Conservation (phyloP, 2,888 invertebrate genomes). For the Acheta domesticus region DNA sequence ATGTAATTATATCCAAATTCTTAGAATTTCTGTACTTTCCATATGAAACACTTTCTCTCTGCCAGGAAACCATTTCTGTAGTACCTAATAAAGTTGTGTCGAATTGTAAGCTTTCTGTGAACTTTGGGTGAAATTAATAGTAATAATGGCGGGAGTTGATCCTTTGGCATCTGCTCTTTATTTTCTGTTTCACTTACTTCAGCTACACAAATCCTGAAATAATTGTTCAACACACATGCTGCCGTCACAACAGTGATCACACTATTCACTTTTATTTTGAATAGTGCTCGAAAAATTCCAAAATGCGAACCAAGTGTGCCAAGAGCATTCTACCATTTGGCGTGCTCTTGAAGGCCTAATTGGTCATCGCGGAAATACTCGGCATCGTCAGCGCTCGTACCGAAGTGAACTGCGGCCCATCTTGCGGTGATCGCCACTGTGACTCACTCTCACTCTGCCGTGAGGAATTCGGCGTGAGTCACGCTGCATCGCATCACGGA, state of each 20-base stretch:
- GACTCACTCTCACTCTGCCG: too few species aligned
- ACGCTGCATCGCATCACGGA: too few species aligned
- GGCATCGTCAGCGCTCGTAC: too few species aligned
- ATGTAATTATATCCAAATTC: too few species aligned
- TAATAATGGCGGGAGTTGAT: neutral
- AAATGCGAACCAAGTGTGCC: neutral
- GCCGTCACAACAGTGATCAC: neutral
- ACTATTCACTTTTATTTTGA: neutral
- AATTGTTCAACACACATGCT: neutral
- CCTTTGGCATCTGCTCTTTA: neutral
- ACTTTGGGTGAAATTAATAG: neutral
- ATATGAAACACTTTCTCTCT: neutral
- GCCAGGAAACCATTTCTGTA: neutral
- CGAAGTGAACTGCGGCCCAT: too few species aligned
- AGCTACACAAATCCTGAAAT: neutral
- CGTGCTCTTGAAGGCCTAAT: neutral
- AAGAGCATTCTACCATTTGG: neutral
- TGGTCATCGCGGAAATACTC: too few species aligned
- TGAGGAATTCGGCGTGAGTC: too few species aligned
- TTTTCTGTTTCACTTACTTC: neutral
- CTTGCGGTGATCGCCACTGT: too few species aligned
- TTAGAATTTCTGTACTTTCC: neutral
- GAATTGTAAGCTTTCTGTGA: neutral
- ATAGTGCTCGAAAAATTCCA: neutral
- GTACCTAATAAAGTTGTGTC: neutral